These are phyloP conservation scores for Pipistrellus kuhlii DNA, from an alignment of 2,797 vertebrate species.

Conservation along the genomic window DNA sequence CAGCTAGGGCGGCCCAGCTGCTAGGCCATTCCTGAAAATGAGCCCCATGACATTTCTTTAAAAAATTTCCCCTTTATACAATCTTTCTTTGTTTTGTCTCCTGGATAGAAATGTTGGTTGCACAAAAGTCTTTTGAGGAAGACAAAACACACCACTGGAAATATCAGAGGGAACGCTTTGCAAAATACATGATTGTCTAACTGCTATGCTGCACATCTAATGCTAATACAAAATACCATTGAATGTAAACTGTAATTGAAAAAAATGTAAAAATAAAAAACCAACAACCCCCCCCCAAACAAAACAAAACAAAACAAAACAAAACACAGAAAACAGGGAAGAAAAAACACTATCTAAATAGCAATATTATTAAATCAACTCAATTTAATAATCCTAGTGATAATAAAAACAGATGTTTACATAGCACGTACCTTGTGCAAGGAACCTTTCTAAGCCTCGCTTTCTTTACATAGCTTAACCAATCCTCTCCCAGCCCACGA, in stretches of 20 bases:
- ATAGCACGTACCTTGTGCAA: background rate
- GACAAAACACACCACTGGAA: constrained; percentile 21
- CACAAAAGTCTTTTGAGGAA: constrained; percentile 63
- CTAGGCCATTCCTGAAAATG: constrained; percentile 47
- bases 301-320: background rate
- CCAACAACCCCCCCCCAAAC: too few species aligned
- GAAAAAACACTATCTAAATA: constrained; percentile 57
- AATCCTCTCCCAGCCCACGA: accelerated
- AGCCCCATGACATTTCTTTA: constrained; percentile 35
- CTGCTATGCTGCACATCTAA: background rate
- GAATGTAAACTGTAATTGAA: background rate
- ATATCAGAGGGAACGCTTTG: background rate
- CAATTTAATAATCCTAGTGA: background rate
- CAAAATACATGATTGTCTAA: background rate
- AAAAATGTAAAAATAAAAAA: background rate
- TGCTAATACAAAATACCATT: background rate
- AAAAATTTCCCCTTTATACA: constrained; percentile 14
- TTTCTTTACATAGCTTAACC: background rate
- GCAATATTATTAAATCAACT: constrained; percentile 61
- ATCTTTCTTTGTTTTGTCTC: constrained; percentile 40
- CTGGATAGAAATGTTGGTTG: constrained; percentile 41
- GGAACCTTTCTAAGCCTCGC: background rate
- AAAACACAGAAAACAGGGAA: background rate
- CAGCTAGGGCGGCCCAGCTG: background rate
- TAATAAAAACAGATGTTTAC: background rate